phyloP scores from a whole-genome alignment of 2,113 vertebrate genomes.

The Calyptommatus sinebrachiatus region DNA sequence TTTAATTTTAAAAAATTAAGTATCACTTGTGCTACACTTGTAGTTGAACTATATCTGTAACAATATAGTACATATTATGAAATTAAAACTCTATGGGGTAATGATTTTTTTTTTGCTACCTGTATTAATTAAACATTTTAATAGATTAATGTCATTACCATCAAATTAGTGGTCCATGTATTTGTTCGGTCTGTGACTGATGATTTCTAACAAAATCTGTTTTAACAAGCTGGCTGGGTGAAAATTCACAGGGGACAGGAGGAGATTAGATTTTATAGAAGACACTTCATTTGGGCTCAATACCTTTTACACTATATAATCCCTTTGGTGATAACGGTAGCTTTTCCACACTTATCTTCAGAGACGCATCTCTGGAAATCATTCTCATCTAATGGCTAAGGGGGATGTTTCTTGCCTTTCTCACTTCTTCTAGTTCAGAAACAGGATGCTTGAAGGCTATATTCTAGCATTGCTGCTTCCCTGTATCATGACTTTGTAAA shows the following conservation, averaged over 20 bases:
- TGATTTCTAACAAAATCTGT: background rate
- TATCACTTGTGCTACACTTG: slow-evolving; percentile 26
- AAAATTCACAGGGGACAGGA: background rate
- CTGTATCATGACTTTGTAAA: no score
- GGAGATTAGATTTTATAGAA: background rate
- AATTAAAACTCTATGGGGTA: slow-evolving; percentile 39
- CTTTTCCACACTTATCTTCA: no score
- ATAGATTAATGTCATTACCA: slow-evolving; percentile 42
- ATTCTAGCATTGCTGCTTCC: no score
- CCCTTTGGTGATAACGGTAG: background rate
- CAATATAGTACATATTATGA: slow-evolving; percentile 48
- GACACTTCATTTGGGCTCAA: no score
- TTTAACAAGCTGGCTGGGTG: background rate
- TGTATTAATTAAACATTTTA: slow-evolving; percentile 55
- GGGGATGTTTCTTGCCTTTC: no score
- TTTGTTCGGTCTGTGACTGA: slow-evolving; percentile 24
- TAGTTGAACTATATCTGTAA: slow-evolving; percentile 38
- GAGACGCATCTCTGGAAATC: no score
- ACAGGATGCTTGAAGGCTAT: no score
- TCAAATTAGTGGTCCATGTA: slow-evolving; percentile 1
- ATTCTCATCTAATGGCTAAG: no score
- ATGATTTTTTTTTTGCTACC: slow-evolving; percentile 34
- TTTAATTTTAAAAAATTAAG: slow-evolving; percentile 23
- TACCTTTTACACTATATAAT: background rate
- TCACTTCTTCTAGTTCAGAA: no score